Base-by-base conservation (phyloP, 2,888 invertebrate genomes). In the Bembecia ichneumoniformis region DNA sequence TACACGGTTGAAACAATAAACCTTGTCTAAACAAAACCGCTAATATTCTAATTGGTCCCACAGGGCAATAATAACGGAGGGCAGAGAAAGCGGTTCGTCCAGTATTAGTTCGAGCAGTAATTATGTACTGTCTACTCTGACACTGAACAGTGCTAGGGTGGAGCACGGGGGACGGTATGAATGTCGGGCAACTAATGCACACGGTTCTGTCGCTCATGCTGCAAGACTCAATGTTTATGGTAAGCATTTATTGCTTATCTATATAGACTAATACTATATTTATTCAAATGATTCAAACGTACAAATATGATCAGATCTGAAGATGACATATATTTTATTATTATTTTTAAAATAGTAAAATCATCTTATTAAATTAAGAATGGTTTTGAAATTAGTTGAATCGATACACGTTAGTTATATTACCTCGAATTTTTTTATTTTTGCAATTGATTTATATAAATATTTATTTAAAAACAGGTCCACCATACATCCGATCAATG, bases 161-260 rank as follows among this genome's bases (percentile, higher is more conserved):
- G 93, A 94, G 62, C 96, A 96, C 67, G 95, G 96, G 1, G 96
- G 95, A 0, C 89, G 94, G 40, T 96, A 96, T 76, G 93, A 93
- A 56, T 96, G 96, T 69, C 87, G 91, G 45, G 95, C 94, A 1
- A 89, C 90, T 56, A 95, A 94, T 74, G 87, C 90, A 11, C 90
- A 93, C 60, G 94, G 94, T 48, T 89, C 88, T 28, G 90, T 91
- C 14, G 90, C 90, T 46, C 94, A 94, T 76, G 90, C 93, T 48
- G 92, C 94, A 0, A 83, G 94, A 55, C 89, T 95, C 48, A 94
- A 94, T 75, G 93, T 95, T 64, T 94, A 94, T 73, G 94, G 94
- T 94, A 64, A 68, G 59, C 2, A 2, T 20, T 7, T 20, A 7
- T 20, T 20, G 7, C 20, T 28, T 28, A 2, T 28, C 28, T 28